Percentiles rank a stretch among this genome's conserved stretches.
Conservation (phyloP, 1,140 invertebrate genomes). For the Caerostris extrusa region DNA sequence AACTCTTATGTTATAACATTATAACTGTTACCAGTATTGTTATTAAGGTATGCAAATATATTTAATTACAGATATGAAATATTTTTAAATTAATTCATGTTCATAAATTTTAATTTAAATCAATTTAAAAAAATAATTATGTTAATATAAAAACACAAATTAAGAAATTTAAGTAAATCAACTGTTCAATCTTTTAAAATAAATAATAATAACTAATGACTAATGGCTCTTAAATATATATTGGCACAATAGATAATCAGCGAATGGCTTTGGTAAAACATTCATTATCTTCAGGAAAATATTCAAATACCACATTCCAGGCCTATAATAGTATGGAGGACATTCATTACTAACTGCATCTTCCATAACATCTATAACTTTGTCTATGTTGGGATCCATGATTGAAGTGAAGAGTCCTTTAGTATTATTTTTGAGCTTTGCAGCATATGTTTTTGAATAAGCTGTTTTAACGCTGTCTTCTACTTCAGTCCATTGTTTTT, state of each 20-base stretch:
- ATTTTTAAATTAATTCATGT: no score
- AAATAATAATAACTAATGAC: neutral
- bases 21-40: no score
- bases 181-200: neutral
- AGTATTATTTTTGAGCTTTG: neutral
- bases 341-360: neutral
- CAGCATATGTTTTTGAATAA: neutral
- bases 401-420: neutral
- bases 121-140: no score
- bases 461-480: neutral
- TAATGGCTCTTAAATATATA: conserved; percentile 34
- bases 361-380: conserved; percentile 57
- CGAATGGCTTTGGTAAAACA: conserved; percentile 14
- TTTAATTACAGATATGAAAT: no score
- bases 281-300: neutral
- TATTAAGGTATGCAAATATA: no score
- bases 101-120: neutral
- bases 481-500: conserved; percentile 18
- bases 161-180: neutral
- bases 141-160: neutral
- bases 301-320: conserved; percentile 40
- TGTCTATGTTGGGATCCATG: conserved; percentile 20
- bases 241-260: conserved; percentile 29
- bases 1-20: no score
- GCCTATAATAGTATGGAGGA: conserved; percentile 31